phyloP scores from a whole-genome alignment of 2,113 vertebrate genomes.

The Noturus placidus region DNA sequence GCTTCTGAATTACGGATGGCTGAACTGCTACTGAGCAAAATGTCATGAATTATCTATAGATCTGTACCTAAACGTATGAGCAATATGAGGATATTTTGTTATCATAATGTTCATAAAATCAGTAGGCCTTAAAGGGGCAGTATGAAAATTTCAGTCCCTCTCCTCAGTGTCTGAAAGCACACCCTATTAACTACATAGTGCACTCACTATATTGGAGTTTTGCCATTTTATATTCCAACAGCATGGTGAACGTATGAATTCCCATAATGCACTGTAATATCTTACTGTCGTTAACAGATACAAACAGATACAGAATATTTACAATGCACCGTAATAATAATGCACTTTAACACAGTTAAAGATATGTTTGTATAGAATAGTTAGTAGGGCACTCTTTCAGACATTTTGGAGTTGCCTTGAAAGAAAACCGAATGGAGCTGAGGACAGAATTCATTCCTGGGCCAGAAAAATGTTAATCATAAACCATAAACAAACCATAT shows the following conservation, averaged over 20 bases:
- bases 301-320: background rate
- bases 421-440: background rate
- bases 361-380: background rate
- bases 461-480: no score
- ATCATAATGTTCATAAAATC: background rate
- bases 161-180: background rate
- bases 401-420: background rate
- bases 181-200: background rate
- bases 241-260: background rate
- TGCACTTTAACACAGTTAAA: background rate
- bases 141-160: background rate
- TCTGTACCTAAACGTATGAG: background rate
- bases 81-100: background rate
- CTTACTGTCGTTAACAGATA: background rate
- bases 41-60: background rate
- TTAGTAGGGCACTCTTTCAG: background rate
- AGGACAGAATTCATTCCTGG: no score
- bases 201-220: background rate
- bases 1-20: slow-evolving; percentile 64
- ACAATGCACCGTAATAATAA: background rate
- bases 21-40: slow-evolving; percentile 64
- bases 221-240: background rate
- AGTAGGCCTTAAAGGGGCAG: background rate
- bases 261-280: background rate
- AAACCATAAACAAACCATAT: background rate